Conservation (phyloP, 2,113 vertebrate genomes). For the Gadus chalcogrammus region DNA sequence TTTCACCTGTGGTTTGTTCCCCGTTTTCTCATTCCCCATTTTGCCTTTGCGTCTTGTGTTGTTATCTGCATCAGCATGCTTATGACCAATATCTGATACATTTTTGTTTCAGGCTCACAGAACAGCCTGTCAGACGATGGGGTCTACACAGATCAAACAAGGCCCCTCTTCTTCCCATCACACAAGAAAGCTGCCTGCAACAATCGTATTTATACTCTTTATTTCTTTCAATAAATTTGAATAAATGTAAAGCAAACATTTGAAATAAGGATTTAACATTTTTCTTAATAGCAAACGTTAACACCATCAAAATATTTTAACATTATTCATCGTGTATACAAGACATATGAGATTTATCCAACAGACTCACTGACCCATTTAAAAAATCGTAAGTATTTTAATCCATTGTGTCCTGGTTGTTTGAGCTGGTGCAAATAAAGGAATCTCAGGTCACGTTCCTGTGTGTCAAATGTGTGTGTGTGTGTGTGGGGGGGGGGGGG, state of each 20-base stretch:
- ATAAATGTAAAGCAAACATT: conserved; percentile 97
- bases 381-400: conserved; percentile 86
- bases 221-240: conserved; percentile 90
- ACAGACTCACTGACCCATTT: conserved; percentile 93
- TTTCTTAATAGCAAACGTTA: conserved; percentile 98
- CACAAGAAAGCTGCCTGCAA: conserved; percentile 78
- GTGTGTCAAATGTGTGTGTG: too few relatives aligned
- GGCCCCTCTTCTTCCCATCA: conserved; percentile 17
- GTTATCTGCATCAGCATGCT: too few relatives aligned
- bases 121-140: too few relatives aligned
- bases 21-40: too few relatives aligned
- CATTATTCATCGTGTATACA: conserved; percentile 80
- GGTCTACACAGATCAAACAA: too few relatives aligned
- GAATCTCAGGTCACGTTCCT: not conserved
- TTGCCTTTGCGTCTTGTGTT: too few relatives aligned
- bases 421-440: conserved; percentile 63
- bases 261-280: conserved; percentile 95
- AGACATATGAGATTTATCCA: conserved; percentile 89
- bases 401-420: conserved; percentile 76
- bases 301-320: conserved; percentile 98
- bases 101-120: too few relatives aligned
- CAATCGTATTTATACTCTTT: conserved; percentile 93
- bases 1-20: too few relatives aligned
- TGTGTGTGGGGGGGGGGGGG: too few relatives aligned
- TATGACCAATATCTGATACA: too few relatives aligned